Percentiles rank a stretch among this genome's conserved stretches.
Conservation (phyloP, 1,140 invertebrate species). For the Hestina assimilis region DNA sequence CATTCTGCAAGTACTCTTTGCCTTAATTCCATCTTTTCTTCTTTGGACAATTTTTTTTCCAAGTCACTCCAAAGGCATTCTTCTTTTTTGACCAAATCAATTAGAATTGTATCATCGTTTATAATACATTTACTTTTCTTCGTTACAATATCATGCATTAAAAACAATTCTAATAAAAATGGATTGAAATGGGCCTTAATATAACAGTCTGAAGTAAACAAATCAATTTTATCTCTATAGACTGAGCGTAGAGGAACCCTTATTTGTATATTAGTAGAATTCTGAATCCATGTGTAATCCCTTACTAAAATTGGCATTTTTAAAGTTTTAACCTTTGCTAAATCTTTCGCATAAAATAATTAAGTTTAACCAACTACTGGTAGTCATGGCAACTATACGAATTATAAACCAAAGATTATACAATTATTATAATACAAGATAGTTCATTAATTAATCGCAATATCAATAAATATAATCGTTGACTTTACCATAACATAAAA, state of each 20-base stretch:
- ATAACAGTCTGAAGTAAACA: conserved; percentile 82
- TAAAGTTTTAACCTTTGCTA: too few relatives aligned
- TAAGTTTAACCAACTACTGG: too few relatives aligned
- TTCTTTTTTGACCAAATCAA: conserved; percentile 81
- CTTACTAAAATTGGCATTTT: conserved; percentile 85
- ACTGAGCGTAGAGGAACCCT: conserved; percentile 78
- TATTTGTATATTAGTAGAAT: conserved; percentile 77
- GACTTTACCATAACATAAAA: too few relatives aligned
- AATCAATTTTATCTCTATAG: conserved; percentile 79
- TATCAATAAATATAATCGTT: too few relatives aligned
- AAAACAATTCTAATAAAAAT: conserved; percentile 83
- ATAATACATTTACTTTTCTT: conserved; percentile 80
- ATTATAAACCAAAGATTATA: too few relatives aligned
- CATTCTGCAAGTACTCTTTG: conserved; percentile 75
- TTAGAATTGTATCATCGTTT: conserved; percentile 76
- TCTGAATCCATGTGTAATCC: conserved; percentile 85
- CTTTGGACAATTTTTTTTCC: conserved; percentile 75
- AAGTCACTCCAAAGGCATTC: conserved; percentile 79
- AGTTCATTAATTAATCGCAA: too few relatives aligned
- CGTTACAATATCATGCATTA: conserved; percentile 78
- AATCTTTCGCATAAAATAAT: too few relatives aligned
- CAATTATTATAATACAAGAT: too few relatives aligned
- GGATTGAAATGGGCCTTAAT: conserved; percentile 83
- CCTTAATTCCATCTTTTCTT: conserved; percentile 78
- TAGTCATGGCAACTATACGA: too few relatives aligned